Percentiles rank a stretch among this genome's conserved stretches.
These are phyloP conservation scores for Artibeus jamaicensis DNA, from an alignment of 2,797 vertebrate species.

Conservation along the genomic window DNA sequence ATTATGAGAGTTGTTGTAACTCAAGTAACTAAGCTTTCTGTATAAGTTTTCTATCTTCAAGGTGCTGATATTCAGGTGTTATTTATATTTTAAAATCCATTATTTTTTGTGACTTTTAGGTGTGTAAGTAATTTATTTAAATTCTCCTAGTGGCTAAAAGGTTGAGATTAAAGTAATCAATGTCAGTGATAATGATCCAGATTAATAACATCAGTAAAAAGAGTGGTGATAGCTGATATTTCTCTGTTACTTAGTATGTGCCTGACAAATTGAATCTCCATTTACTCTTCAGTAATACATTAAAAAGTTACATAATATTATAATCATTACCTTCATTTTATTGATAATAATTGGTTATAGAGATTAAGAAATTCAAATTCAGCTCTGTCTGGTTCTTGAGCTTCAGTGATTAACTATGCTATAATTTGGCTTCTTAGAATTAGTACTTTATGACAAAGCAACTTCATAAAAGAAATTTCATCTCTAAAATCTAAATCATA, in stretches of 20 bases:
- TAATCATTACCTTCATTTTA: not conserved
- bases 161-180: not conserved
- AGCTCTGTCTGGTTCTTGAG: not conserved
- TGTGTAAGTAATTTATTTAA: not conserved
- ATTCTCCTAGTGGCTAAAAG: not conserved
- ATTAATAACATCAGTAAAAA: not conserved
- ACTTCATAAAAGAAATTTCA: not conserved
- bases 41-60: not conserved
- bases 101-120: not conserved
- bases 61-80: not conserved
- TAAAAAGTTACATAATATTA: not conserved
- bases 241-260: not conserved
- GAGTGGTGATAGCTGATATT: not conserved
- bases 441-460: not conserved
- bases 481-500: not conserved
- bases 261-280: not conserved
- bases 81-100: not conserved
- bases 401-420: not conserved
- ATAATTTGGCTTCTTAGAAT: not conserved
- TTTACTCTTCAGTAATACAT: not conserved
- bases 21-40: not conserved
- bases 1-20: not conserved
- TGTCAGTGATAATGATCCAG: not conserved
- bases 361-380: not conserved
- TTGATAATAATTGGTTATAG: not conserved